Percentiles rank a stretch among this genome's conserved stretches.
phyloP scores from a whole-genome alignment of 2,797 vertebrate species.

The Coluber constrictor region DNA sequence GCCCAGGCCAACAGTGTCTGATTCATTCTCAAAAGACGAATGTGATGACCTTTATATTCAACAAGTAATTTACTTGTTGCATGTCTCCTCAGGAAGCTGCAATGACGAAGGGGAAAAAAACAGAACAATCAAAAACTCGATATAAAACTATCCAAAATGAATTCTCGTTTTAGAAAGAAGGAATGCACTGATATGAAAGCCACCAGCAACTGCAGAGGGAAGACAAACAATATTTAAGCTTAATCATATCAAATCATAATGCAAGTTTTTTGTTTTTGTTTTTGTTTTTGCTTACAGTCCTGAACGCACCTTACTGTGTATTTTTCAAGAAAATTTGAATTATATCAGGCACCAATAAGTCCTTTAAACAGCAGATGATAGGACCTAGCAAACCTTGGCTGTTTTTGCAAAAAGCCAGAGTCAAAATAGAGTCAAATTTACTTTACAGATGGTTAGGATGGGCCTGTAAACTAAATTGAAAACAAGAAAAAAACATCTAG shows the following conservation, averaged over 20 bases:
- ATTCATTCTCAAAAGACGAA: slow-evolving; percentile 2
- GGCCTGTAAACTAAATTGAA: no score
- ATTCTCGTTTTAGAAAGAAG: not conserved
- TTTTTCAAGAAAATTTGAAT: not conserved
- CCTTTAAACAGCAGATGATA: not conserved
- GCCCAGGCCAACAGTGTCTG: not conserved
- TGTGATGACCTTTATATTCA: not conserved
- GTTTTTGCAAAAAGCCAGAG: not conserved
- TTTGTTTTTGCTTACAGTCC: not conserved
- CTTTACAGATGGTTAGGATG: not conserved
- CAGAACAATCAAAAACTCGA: not conserved
- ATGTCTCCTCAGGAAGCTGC: not conserved
- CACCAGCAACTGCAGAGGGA: not conserved
- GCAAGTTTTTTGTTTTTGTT: not conserved
- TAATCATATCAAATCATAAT: not conserved
- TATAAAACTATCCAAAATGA: not conserved
- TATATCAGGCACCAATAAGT: not conserved
- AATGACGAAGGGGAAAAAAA: not conserved
- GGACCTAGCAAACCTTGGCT: no score
- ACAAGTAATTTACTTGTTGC: not conserved
- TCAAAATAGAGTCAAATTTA: not conserved
- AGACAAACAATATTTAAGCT: not conserved
- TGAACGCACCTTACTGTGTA: not conserved
- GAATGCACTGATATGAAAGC: not conserved
- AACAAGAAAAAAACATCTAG: not conserved